phyloP scores from a whole-genome alignment of 2,888 invertebrate genomes.

The Caenorhabditis sp. region DNA sequence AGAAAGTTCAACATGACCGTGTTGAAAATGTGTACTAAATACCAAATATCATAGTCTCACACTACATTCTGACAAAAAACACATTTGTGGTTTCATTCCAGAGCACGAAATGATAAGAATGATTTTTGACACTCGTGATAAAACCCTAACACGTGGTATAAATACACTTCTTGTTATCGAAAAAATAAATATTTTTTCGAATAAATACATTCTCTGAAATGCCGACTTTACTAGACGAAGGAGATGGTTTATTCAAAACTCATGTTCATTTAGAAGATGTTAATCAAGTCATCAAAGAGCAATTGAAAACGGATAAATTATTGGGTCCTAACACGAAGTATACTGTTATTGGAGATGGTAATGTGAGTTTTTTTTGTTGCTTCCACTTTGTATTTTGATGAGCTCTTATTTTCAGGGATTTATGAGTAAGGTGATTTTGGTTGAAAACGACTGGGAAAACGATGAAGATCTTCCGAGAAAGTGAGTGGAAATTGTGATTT shows the following conservation, averaged over 20 bases:
- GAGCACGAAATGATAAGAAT: no score
- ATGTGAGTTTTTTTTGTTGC: slow-evolving; percentile 19
- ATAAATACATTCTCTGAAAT: no score
- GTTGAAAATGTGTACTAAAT: no score
- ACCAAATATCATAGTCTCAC: no score
- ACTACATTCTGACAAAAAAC: no score
- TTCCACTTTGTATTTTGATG: not conserved
- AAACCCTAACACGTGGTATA: no score
- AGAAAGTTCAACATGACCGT: no score
- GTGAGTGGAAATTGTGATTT: not conserved
- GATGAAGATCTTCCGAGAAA: slow-evolving; percentile 17
- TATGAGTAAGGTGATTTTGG: slow-evolving; percentile 35
- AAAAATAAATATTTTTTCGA: no score
- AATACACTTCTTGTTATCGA: no score
- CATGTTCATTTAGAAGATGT: slow-evolving; percentile 36
- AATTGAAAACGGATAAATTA: slow-evolving; percentile 15
- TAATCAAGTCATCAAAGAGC: slow-evolving; percentile 18
- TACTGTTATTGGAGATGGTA: slow-evolving; percentile 38
- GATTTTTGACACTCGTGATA: no score
- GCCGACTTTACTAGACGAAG: slow-evolving; percentile 11
- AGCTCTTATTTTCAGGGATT: slow-evolving; percentile 26
- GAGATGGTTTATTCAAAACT: slow-evolving; percentile 29
- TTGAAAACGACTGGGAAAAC: slow-evolving; percentile 28
- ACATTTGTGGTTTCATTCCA: no score
- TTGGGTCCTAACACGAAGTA: slow-evolving; percentile 30